A percentile compares a stretch with the other conserved stretches of the same genome.
phyloP scores from a whole-genome alignment of 2,113 vertebrate species.

The Trematomus loennbergii region DNA sequence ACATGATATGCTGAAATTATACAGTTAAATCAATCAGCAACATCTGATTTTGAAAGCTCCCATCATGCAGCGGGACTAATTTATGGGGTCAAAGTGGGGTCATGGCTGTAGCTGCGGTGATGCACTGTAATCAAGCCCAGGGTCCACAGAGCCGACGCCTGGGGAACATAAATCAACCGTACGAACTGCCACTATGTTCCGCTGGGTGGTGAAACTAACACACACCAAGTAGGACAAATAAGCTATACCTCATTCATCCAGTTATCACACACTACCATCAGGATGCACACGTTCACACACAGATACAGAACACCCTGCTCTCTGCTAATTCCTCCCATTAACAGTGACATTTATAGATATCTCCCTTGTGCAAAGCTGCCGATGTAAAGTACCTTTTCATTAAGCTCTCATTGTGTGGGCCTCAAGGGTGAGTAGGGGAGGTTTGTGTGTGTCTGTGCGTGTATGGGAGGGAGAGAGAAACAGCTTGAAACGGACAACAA shows the following conservation, averaged over 20 bases:
- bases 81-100: constrained; percentile 73
- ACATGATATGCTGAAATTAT: constrained; percentile 69
- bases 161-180: constrained; percentile 64
- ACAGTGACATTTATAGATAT: constrained; percentile 76
- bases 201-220: constrained; percentile 22
- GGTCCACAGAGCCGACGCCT: constrained; percentile 36
- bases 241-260: constrained; percentile 42
- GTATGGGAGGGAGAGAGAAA: constrained; percentile 15
- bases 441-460: constrained; percentile 28
- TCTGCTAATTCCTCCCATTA: constrained; percentile 72
- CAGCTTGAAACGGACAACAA: constrained; percentile 27
- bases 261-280: constrained; percentile 41
- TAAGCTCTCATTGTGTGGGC: constrained; percentile 74
- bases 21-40: constrained; percentile 72
- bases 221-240: constrained; percentile 15
- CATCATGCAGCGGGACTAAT: constrained; percentile 56
- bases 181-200: constrained; percentile 33
- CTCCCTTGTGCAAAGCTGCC: constrained; percentile 62
- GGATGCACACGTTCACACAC: constrained; percentile 48
- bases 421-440: constrained; percentile 59
- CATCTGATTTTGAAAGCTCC: constrained; percentile 64
- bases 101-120: constrained; percentile 64
- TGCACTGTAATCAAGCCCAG: constrained; percentile 72
- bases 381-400: constrained; percentile 80
- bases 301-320: constrained; percentile 52